These are phyloP conservation scores for Deilephila elpenor DNA, from an alignment of 2,888 invertebrate genomes.

Conservation along the genomic window DNA sequence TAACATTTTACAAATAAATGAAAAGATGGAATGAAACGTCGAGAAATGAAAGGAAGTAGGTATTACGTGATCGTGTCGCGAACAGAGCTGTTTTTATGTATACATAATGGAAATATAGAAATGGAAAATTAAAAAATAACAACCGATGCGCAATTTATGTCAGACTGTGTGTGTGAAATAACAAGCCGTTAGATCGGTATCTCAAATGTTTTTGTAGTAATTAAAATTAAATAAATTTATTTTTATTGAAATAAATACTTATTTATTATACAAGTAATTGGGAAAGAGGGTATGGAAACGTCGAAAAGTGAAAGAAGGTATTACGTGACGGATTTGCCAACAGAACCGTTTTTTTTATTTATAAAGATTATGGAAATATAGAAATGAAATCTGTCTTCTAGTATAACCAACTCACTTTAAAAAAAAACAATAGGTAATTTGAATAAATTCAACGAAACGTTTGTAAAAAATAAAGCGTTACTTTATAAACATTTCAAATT, in stretches of 20 bases:
- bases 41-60: background rate
- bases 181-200: no score
- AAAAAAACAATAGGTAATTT: background rate
- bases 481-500: no score
- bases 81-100: background rate
- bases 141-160: background rate
- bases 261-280: background rate
- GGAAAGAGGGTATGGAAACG: background rate
- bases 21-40: conserved; percentile 9
- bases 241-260: no score
- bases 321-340: background rate
- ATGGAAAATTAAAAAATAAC: background rate
- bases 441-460: no score
- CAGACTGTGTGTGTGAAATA: no score
- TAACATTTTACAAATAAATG: conserved; percentile 3
- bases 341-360: background rate
- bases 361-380: background rate
- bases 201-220: no score
- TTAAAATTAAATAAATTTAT: no score
- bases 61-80: background rate
- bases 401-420: background rate
- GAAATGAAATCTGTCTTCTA: background rate
- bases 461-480: no score
- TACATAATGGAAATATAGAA: background rate
- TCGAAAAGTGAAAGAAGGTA: background rate